A percentile compares a stretch with the other conserved stretches of the same genome.
phyloP scores from a whole-genome alignment of 2,888 invertebrate species.

The Polia nebulosa region DNA sequence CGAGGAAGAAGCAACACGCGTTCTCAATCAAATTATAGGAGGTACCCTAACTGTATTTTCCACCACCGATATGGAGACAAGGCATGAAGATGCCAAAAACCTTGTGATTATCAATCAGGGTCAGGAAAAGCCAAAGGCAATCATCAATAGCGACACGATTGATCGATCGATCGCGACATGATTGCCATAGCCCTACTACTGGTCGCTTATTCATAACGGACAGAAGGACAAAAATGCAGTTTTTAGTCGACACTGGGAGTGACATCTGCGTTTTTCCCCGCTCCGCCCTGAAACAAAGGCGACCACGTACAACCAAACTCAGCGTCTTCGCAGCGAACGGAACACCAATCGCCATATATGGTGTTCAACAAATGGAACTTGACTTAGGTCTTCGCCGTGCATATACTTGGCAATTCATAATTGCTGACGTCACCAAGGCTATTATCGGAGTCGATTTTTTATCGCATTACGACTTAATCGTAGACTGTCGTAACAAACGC shows the following conservation, averaged over 20 bases:
- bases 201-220: too few relatives aligned
- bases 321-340: slow-evolving; percentile 4
- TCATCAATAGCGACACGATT: slow-evolving; percentile 9
- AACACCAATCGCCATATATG: slow-evolving; percentile 6
- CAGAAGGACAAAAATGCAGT: too few relatives aligned
- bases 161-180: too few relatives aligned
- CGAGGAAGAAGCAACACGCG: slow-evolving; percentile 5
- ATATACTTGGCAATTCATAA: background rate
- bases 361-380: slow-evolving; percentile 5
- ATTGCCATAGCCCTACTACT: background rate
- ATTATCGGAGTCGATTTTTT: slow-evolving; percentile 11
- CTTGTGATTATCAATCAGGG: background rate
- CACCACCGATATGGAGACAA: slow-evolving; percentile 8
- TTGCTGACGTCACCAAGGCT: slow-evolving; percentile 9
- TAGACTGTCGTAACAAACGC: slow-evolving; percentile 9
- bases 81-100: background rate
- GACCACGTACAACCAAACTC: slow-evolving; percentile 5
- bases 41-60: background rate
- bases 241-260: too few relatives aligned
- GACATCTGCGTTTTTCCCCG: background rate
- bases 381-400: too few relatives aligned
- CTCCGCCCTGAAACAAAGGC: slow-evolving; percentile 5
- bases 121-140: slow-evolving; percentile 8
- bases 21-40: slow-evolving; percentile 6
- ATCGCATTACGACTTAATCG: slow-evolving; percentile 16